Evolutionary conservation across 2,797 vertebrate genomes (phyloP).

Genomic region (Potorous gilbertii): DNA sequence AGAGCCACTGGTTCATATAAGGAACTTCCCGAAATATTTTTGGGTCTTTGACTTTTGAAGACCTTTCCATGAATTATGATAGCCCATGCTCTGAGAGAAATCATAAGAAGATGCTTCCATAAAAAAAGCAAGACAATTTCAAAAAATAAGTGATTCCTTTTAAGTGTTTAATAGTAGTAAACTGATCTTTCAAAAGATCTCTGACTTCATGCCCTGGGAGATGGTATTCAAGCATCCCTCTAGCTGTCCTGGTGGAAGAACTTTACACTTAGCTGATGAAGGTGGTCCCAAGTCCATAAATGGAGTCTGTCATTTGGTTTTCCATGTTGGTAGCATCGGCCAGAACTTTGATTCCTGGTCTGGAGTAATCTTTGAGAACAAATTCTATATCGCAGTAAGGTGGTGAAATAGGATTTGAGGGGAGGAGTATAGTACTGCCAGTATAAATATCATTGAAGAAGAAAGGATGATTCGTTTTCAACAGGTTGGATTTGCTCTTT

Average conservation of each 20-base stretch:
- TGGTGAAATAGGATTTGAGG: neutral
- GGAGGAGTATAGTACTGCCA: neutral
- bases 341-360: neutral
- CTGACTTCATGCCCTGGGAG: neutral
- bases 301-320: neutral
- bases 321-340: neutral
- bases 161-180: neutral
- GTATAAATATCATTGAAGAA: neutral
- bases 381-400: neutral
- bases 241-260: neutral
- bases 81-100: neutral
- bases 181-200: neutral
- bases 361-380: neutral
- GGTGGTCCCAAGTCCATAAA: neutral
- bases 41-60: neutral
- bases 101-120: neutral
- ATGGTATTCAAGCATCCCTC: neutral
- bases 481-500: neutral
- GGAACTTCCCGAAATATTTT: neutral
- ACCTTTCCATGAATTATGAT: neutral
- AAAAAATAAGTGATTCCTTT: neutral
- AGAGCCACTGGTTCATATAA: neutral
- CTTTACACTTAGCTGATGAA: neutral
- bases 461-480: neutral
- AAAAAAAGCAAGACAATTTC: neutral